Evolutionary conservation across 2,888 invertebrate genomes (phyloP), one percentile per base, ranked within the genome.

Genomic region (Opisthograptis luteolata): DNA sequence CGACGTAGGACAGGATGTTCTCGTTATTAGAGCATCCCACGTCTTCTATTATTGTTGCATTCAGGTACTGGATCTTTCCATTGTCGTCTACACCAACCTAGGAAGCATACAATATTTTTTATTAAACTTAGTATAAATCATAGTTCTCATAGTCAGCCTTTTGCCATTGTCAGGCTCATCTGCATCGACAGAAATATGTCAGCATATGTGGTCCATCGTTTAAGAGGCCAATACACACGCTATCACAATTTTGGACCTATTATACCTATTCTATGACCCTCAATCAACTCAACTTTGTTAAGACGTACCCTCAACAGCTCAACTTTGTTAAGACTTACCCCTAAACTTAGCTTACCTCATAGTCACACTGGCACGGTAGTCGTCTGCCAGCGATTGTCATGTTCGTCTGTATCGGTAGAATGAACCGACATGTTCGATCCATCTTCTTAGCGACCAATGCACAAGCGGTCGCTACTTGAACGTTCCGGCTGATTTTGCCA

Each of bases 61-160:
- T 86, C 9, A 96, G 66, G 56, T 93, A 93, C 60, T 94, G 93
- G 28, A 95, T 94, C 52, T 89, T 90, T 2, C 95, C 95, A n/a
- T 91, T 68, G 10, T 92, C 87, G 62, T 94, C 84, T 0, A 94
- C 92, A 0, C 92, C 93, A 0, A 93, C 92, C 86, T 94, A 22
- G 27, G 58, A 55, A 43, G 24, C 2, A 25, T 30, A 9, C 24
- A 34, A 44, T 27, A n/a, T n/a, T n/a, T n/a, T n/a, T n/a, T n/a
- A n/a, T n/a, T n/a, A n/a, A n/a, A n/a, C n/a, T n/a, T n/a, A n/a
- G n/a, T n/a, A n/a, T n/a, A n/a, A n/a, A n/a, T n/a, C n/a, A n/a
- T n/a, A n/a, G n/a, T n/a, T n/a, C n/a, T n/a, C n/a, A n/a, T n/a
- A n/a, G n/a, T n/a, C n/a, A n/a, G n/a, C n/a, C n/a, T n/a, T n/a